phyloP scores from a whole-genome alignment of 2,113 vertebrate genomes.

The Boulengerochromis microlepis region DNA sequence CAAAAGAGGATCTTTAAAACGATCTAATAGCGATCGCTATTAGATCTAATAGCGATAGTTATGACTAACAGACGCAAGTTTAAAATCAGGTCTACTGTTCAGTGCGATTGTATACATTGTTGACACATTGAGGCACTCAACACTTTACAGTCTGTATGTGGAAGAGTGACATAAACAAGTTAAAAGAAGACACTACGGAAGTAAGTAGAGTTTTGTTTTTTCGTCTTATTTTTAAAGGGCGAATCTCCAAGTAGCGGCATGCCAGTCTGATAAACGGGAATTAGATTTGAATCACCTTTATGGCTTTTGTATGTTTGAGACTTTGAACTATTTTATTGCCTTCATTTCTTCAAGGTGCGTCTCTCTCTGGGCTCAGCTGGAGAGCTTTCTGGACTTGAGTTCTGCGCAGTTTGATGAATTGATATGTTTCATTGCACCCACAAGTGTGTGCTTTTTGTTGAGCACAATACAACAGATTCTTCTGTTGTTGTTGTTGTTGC shows the following conservation, averaged over 20 bases:
- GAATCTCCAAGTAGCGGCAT: neutral
- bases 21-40: no score
- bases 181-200: neutral
- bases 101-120: neutral
- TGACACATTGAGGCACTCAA: neutral
- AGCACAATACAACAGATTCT: neutral
- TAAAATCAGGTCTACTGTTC: neutral
- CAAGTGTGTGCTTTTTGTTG: neutral
- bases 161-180: neutral
- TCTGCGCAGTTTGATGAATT: neutral
- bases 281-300: neutral
- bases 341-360: neutral
- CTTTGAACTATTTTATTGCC: slow-evolving; percentile 15
- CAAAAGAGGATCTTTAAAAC: neutral
- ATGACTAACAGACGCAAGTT: neutral
- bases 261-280: neutral
- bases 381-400: neutral
- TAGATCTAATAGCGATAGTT: neutral
- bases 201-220: neutral
- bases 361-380: neutral
- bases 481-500: neutral
- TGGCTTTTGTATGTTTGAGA: neutral
- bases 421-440: neutral
- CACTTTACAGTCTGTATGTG: accelerated
- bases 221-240: neutral